A percentile compares a stretch with the other conserved stretches of the same genome.
These are phyloP conservation scores for Budorcas taxicolor DNA, from an alignment of 2,113 vertebrate species.

Conservation along the genomic window DNA sequence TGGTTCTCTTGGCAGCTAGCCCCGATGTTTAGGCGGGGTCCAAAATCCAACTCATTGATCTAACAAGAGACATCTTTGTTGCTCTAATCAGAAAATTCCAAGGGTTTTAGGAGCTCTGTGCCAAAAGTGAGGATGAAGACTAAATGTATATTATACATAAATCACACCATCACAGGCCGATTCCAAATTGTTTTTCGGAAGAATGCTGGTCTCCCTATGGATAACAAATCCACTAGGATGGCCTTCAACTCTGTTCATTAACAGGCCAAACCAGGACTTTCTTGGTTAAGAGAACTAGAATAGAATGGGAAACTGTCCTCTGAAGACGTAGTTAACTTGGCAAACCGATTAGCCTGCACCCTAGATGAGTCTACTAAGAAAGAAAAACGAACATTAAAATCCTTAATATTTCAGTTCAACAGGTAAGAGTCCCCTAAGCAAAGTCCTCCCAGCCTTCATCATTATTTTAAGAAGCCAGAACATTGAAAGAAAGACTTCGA, in stretches of 20 bases:
- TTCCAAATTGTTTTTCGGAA: not conserved
- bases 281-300: not conserved
- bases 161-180: not conserved
- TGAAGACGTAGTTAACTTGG: not conserved
- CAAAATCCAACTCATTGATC: not conserved
- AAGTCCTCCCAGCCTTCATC: not conserved
- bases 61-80: not conserved
- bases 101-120: not conserved
- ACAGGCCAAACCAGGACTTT: not conserved
- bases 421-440: not conserved
- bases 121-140: not conserved
- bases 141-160: not conserved
- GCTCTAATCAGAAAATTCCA: not conserved
- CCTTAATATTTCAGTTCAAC: not conserved
- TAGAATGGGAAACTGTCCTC: not conserved
- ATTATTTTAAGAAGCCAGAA: not conserved
- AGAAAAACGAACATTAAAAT: not conserved
- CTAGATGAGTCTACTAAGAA: not conserved
- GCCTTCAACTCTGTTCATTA: not conserved
- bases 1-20: not conserved
- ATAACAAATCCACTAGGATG: not conserved
- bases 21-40: not conserved
- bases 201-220: not conserved
- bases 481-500: not conserved
- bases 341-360: not conserved